Evolutionary conservation across 2,113 vertebrate genomes (phyloP).

Genomic region (Gavia stellata): DNA sequence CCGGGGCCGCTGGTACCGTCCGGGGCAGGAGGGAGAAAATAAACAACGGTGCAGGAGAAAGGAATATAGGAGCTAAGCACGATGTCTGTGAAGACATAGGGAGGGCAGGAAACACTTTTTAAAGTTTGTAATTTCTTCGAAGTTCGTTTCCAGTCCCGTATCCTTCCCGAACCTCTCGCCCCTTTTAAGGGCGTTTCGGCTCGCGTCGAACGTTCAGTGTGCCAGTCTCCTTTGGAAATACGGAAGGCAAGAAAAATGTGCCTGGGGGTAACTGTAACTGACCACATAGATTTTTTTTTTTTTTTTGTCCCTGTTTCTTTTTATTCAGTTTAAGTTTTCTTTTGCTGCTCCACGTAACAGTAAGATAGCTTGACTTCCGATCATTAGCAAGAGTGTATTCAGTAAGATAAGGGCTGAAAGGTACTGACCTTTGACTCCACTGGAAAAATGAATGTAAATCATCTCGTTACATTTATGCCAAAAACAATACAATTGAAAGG

Average conservation of each 20-base stretch:
- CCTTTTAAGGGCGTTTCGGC: not conserved
- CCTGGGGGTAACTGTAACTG: not conserved
- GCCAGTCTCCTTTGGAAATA: not conserved
- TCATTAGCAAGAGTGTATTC: not conserved
- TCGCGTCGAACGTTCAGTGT: not conserved
- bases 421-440: conserved; percentile 13
- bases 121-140: not conserved
- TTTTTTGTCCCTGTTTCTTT: not conserved
- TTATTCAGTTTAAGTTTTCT: not conserved
- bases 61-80: not conserved
- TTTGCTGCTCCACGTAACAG: not conserved
- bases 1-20: not conserved
- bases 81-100: not conserved
- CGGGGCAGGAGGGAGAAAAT: too few relatives aligned
- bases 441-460: conserved; percentile 18
- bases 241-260: not conserved
- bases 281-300: not conserved
- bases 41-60: not conserved
- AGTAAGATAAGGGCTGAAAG: conserved; percentile 2
- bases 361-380: not conserved
- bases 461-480: not conserved
- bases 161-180: not conserved
- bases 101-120: not conserved
- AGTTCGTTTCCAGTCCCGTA: not conserved
- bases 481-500: not conserved